phyloP scores from a whole-genome alignment of 2,888 invertebrate genomes.

The Fragum whitleyi region DNA sequence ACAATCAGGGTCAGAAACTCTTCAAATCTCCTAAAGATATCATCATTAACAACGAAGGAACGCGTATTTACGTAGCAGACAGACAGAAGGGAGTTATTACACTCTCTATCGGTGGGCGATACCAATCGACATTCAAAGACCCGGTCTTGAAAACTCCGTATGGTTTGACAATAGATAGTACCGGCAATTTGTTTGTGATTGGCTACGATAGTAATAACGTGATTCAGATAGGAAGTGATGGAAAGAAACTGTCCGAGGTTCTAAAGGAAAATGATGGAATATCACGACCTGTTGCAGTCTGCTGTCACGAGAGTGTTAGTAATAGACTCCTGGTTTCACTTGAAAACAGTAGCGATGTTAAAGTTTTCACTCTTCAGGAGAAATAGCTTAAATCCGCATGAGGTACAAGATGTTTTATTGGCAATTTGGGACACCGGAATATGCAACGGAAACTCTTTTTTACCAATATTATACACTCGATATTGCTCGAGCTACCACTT shows the following conservation, averaged over 20 bases:
- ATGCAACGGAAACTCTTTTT: no score
- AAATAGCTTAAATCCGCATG: conserved; percentile 29
- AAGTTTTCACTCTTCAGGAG: conserved; percentile 52
- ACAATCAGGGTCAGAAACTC: conserved; percentile 54
- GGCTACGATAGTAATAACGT: conserved; percentile 57
- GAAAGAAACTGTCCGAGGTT: conserved; percentile 53
- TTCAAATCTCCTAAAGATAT: conserved; percentile 56
- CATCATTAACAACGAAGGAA: conserved; percentile 49
- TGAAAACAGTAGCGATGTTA: conserved; percentile 41
- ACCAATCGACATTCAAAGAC: conserved; percentile 50
- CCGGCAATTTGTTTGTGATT: conserved; percentile 57
- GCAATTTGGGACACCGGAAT: no score
- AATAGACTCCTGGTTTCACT: conserved; percentile 45
- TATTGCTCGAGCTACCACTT: no score
- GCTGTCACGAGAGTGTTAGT: conserved; percentile 54
- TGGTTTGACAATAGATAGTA: conserved; percentile 53
- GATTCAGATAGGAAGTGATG: conserved; percentile 47
- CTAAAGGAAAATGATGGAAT: conserved; percentile 48
- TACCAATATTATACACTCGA: no score
- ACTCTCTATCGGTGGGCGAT: conserved; percentile 42
- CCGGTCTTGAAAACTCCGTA: conserved; percentile 39
- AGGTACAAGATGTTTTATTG: no score
- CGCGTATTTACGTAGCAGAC: conserved; percentile 52
- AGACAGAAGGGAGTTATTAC: conserved; percentile 52
- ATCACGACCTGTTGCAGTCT: conserved; percentile 43